A percentile compares a stretch with the other conserved stretches of the same genome.
Conservation (phyloP, 2,797 vertebrate genomes). For the Picus viridis region DNA sequence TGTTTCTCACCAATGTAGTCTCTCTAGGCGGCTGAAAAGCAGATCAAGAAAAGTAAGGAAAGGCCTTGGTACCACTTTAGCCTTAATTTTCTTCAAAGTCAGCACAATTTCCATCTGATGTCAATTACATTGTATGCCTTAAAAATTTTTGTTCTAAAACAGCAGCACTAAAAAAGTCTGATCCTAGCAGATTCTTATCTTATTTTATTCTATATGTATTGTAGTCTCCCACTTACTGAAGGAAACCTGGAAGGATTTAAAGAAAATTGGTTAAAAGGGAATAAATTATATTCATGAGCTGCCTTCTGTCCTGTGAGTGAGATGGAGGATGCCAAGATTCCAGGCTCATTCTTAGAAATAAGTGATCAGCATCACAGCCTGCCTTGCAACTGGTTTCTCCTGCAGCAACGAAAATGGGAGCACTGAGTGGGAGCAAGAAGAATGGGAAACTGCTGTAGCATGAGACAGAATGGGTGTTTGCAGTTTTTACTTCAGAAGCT, state of each 20-base stretch:
- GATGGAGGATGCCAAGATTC: not conserved
- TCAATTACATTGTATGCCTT: not conserved
- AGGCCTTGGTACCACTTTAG: not conserved
- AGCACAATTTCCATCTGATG: constrained; percentile 8
- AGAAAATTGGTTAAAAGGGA: not conserved
- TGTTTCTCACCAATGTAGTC: not conserved
- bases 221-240: not conserved
- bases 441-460: not conserved
- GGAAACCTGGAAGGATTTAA: constrained; percentile 22
- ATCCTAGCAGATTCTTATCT: constrained; percentile 26
- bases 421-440: not conserved
- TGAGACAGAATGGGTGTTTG: not conserved
- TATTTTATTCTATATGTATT: not conserved
- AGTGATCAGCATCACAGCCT: not conserved
- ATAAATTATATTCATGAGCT: not conserved
- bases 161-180: not conserved
- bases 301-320: not conserved
- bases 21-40: not conserved
- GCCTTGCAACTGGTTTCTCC: not conserved
- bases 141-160: not conserved
- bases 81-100: not conserved
- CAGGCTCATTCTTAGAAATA: not conserved
- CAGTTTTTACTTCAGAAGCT: not conserved
- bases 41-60: not conserved
- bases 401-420: not conserved